phyloP scores from a whole-genome alignment of 1,140 invertebrate species.

The Rhagoletis zephyria region DNA sequence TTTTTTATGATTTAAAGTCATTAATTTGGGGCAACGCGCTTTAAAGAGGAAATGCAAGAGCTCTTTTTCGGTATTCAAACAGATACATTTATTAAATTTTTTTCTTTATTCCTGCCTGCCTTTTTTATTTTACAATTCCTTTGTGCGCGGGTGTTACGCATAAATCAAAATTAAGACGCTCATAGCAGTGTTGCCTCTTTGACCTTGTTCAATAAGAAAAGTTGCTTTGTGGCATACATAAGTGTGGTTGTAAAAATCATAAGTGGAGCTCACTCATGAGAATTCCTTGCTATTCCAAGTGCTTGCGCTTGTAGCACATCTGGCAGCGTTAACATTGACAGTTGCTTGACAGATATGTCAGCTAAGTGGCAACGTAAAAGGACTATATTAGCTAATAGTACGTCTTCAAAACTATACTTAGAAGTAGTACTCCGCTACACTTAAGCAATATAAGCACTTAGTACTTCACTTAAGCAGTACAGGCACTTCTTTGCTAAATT shows the following conservation, averaged over 20 bases:
- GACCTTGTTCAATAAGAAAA: not conserved
- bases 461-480: too few species aligned
- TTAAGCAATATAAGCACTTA: too few species aligned
- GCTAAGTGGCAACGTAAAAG: not conserved
- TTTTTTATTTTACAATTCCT: not conserved
- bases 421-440: too few species aligned
- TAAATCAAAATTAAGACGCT: slow-evolving; percentile 45
- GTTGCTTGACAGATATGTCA: slow-evolving; percentile 3
- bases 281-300: not conserved
- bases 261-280: not conserved
- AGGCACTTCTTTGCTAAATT: too few species aligned
- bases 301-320: not conserved
- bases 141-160: slow-evolving; percentile 20
- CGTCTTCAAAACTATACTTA: too few species aligned
- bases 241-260: not conserved
- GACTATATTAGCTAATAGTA: too few species aligned
- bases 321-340: not conserved
- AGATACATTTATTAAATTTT: slow-evolving; percentile 37
- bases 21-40: slow-evolving; percentile 15
- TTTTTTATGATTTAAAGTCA: slow-evolving; percentile 36
- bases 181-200: not conserved
- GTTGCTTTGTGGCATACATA: not conserved
- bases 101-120: not conserved
- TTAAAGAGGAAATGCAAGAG: not conserved
- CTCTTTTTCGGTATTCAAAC: not conserved